Base-by-base conservation (phyloP, 2,888 invertebrate species). In the Frankliniella fusca region DNA sequence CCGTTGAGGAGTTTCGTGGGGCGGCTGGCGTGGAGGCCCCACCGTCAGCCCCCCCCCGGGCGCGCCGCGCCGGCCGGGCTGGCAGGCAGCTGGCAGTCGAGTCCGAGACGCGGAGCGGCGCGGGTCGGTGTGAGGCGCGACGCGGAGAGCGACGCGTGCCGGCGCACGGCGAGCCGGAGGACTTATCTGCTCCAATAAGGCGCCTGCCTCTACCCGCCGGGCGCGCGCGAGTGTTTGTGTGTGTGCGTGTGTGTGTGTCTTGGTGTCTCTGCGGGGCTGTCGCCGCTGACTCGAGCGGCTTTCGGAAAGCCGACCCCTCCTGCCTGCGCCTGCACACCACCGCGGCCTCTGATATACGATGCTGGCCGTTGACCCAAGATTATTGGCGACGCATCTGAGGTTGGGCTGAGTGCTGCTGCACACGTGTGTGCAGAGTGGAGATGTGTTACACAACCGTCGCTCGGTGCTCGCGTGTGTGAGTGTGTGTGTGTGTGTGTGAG, bases 1-100 rank as follows among this genome's bases (percentile, higher is more conserved):
- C 10, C 50, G 50, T 50, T 9, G 50, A 9, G 50, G 54, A 38
- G 38, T 3, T 38, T 38, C 38, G 38, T 38, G 38, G 38, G 38
- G 38, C 61, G 20, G 61, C 61, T 61, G 61, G 20, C 76, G 28
- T 65, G 50, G 28, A 38, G 38, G 23, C 49, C 87, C 87, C 61
- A 8, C n/a, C 83, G 87, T 85, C 85, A 84, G 81, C 84, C 80
- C 48, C 81, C 83, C 20, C 81, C 83, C 48, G 82, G 83, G 84
- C 84, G 61, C 82, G 84, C 28, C 83, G 81, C 83, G 76, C 82
- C 83, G 27, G 82, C 83, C 84, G 85, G n/a, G 89, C 85, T 90
- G 70, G 2, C n/a, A 3, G 70, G 70, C 70, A 23, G 23, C 70
- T 27, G 70, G 0, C 70, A 76, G 70, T 76, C 70, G 70, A 27